Percentiles rank a stretch among this genome's conserved stretches.
Conservation (phyloP, 2,797 vertebrate species). For the Clarias pachynema region DNA sequence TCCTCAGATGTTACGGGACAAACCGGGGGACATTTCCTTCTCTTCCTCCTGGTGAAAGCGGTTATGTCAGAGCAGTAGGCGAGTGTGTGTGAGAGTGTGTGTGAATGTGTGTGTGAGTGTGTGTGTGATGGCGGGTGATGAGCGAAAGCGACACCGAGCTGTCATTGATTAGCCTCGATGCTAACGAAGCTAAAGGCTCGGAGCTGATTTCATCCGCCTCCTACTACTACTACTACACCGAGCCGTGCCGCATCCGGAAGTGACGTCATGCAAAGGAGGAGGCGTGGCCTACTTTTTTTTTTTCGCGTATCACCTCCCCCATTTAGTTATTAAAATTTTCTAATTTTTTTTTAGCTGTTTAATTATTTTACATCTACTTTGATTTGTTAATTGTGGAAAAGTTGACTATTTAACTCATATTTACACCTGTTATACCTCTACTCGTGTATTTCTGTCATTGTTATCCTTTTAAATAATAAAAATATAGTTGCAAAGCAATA, state of each 20-base stretch:
- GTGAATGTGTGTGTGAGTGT: not conserved
- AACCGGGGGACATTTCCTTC: slow-evolving; percentile 42
- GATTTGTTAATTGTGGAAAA: too few species aligned
- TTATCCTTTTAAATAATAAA: too few species aligned
- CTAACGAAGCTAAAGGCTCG: not conserved
- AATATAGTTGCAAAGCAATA: too few species aligned
- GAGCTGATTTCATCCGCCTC: slow-evolving; percentile 50
- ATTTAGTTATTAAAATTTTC: not conserved
- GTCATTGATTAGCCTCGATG: slow-evolving; percentile 57
- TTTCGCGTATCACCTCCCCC: not conserved
- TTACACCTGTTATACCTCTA: too few species aligned
- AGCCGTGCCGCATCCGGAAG: slow-evolving; percentile 71
- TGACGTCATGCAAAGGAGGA: slow-evolving; percentile 66
- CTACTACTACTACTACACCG: slow-evolving; percentile 54
- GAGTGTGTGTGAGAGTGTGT: not conserved
- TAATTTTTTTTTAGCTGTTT: slow-evolving; percentile 15
- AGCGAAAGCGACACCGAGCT: slow-evolving; percentile 32
- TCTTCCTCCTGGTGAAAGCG: slow-evolving; percentile 6
- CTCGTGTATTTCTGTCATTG: too few species aligned
- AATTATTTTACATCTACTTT: not conserved
- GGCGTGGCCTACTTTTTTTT: not conserved
- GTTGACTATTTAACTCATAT: too few species aligned
- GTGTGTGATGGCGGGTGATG: slow-evolving; percentile 17
- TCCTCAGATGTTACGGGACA: slow-evolving; percentile 51
- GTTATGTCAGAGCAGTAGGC: not conserved